Evolutionary conservation across 2,888 invertebrate genomes (phyloP), one percentile per base, ranked within the genome.

Genomic region (Pandemis cinnamomeana): DNA sequence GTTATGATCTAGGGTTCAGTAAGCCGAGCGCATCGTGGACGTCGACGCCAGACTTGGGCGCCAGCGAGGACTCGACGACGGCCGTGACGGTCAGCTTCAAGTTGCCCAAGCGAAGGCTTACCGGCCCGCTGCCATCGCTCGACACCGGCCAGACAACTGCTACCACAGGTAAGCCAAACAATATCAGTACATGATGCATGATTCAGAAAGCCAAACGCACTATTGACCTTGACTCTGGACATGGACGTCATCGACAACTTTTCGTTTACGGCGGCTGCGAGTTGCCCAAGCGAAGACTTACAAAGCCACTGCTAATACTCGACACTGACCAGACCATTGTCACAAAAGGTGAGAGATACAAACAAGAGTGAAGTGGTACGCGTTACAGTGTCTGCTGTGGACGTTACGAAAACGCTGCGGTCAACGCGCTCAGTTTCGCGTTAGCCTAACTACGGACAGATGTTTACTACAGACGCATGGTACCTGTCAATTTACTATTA

Each of bases 11-110:
- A 94, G 94, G 93, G 84, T 91, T 93, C 83, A 92, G 86, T 78
- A 90, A 84, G 87, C 86, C 82, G 80, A 91, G 89, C 83, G 92
- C 96, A 80, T 96, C 97, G 80, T 98, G 97, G 97, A 97, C 96
- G 84, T 98, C 97, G 79, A 97, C 97, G 80, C 97, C 97, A 81
- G 97, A 97, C 91, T 94, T 97, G 86, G 96, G 96, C 77, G 95
- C 96, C 79, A 90, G 95, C 83, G 92, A 92, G 75, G 95, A 95
- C 79, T 95, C 95, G 82, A 93, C 95, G 75, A 95, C 95, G 81
- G 95, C 96, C 67, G 95, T 96, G 80, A 96, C 96, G 67, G 92
- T 97, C 80, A 96, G 95, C 87, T 91, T 97, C 77, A 96, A 95
- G 79, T 91, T 97, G 81, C 97, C 97, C 67, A 95, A 95, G 83